Evolutionary conservation across 1,140 invertebrate genomes (phyloP).

Genomic region (Macrosteles quadrilineatus): DNA sequence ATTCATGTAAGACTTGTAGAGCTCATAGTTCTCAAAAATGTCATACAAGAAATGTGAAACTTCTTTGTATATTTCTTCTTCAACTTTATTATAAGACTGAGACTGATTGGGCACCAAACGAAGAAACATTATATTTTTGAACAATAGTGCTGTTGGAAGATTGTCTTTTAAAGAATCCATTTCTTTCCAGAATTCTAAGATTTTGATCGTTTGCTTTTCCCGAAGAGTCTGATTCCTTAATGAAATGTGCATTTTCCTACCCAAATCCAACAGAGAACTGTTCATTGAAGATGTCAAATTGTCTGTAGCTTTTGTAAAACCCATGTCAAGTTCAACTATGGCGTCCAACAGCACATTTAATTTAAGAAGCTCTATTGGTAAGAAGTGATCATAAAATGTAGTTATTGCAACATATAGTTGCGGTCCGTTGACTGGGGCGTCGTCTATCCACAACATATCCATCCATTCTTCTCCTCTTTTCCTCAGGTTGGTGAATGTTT

Average conservation of each 20-base stretch:
- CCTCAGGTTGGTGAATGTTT: conserved; percentile 53
- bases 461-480: conserved; percentile 58
- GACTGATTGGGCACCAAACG: background rate
- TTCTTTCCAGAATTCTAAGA: background rate
- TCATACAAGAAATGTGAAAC: conserved; percentile 55
- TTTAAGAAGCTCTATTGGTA: conserved; percentile 52
- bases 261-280: too few species aligned
- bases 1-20: conserved; percentile 47
- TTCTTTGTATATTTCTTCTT: conserved; percentile 54
- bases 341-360: conserved; percentile 38
- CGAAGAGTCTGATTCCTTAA: background rate
- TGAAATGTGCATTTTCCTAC: too few species aligned
- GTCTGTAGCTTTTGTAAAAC: too few species aligned
- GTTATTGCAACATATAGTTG: conserved; percentile 57
- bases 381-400: conserved; percentile 54
- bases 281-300: too few species aligned
- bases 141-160: background rate
- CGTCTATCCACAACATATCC: conserved; percentile 55
- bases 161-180: background rate
- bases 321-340: background rate
- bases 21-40: conserved; percentile 54
- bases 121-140: conserved; percentile 1
- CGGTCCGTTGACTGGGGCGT: conserved; percentile 55
- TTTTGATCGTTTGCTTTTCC: background rate
- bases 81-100: conserved; percentile 28